A percentile compares a stretch with the other conserved stretches of the same genome.
Conservation (phyloP, 1,140 invertebrate species). For the Diachasma alloeum region DNA sequence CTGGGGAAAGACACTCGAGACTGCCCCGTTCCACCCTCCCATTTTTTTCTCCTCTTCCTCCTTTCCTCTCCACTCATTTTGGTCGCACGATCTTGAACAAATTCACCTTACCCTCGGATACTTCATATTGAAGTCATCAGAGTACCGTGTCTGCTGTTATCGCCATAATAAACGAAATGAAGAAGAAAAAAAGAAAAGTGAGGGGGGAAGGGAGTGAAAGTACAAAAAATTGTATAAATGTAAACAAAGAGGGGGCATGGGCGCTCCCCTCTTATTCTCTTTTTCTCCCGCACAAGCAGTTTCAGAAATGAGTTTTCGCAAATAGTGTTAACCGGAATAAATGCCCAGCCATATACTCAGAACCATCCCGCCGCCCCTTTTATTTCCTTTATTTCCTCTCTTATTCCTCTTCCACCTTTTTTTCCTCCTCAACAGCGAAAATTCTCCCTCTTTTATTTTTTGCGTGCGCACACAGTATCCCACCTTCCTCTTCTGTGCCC, state of each 20-base stretch:
- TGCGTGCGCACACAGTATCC: neutral
- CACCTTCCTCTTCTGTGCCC: conserved; percentile 30
- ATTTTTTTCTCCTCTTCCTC: conserved; percentile 35
- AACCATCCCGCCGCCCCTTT: neutral
- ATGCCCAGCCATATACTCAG: conserved; percentile 28
- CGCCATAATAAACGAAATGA: conserved; percentile 1
- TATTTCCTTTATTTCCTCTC: conserved; percentile 3
- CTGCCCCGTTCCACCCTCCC: conserved; percentile 42
- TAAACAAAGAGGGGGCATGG: neutral
- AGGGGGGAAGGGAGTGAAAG: neutral
- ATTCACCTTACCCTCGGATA: neutral
- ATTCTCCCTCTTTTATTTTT: neutral
- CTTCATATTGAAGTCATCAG: neutral
- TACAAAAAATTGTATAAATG: neutral
- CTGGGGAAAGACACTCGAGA: conserved; percentile 46
- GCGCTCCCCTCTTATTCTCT: conserved; percentile 14
- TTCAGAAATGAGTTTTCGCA: conserved; percentile 46
- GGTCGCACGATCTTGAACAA: neutral
- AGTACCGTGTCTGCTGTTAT: neutral
- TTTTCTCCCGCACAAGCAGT: conserved; percentile 36
- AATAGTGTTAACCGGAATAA: conserved; percentile 44
- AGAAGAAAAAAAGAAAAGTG: neutral
- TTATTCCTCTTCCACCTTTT: neutral
- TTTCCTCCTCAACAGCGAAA: neutral
- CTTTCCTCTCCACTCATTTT: conserved; percentile 37